Percentiles rank a stretch among this genome's conserved stretches.
phyloP scores from a whole-genome alignment of 1,140 invertebrate species.

The Drosophila cardini region DNA sequence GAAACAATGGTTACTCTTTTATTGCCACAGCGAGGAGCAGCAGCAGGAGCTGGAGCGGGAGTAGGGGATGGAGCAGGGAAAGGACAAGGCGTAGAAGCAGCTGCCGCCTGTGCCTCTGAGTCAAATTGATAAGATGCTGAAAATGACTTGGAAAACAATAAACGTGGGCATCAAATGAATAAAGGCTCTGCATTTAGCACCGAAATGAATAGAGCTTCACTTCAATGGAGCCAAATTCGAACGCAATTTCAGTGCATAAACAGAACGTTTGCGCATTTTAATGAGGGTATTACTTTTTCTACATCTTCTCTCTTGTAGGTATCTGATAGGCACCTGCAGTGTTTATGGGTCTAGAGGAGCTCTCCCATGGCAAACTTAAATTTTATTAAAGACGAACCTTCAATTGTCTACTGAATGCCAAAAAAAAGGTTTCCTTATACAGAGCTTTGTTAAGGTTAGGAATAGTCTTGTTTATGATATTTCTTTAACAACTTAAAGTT shows the following conservation, averaged over 20 bases:
- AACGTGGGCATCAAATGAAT: slow-evolving; percentile 78
- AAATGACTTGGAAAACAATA: slow-evolving; percentile 81
- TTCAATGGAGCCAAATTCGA: slow-evolving; percentile 25
- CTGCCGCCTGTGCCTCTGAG: slow-evolving; percentile 63
- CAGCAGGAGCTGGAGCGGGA: neutral
- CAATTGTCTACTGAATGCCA: slow-evolving; percentile 8
- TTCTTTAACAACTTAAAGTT: slow-evolving; percentile 8
- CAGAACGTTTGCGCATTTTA: slow-evolving; percentile 78
- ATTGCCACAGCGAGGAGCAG: slow-evolving; percentile 48
- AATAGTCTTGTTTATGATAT: neutral
- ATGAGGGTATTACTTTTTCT: slow-evolving; percentile 54
- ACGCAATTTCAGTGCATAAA: slow-evolving; percentile 69
- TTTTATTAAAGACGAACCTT: neutral
- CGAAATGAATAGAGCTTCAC: slow-evolving; percentile 43
- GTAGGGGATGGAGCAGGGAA: neutral
- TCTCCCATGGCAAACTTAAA: neutral
- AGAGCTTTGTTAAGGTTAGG: too few species aligned
- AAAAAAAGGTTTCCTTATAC: too few species aligned
- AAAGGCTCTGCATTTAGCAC: slow-evolving; percentile 57
- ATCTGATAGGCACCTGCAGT: slow-evolving; percentile 20
- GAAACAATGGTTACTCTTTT: slow-evolving; percentile 81
- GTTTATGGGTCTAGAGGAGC: slow-evolving; percentile 25
- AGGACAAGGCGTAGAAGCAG: neutral
- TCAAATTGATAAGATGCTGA: slow-evolving; percentile 81
- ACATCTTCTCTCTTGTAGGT: neutral